phyloP scores from a whole-genome alignment of 1,140 invertebrate genomes.

The Steinernema khuongi region DNA sequence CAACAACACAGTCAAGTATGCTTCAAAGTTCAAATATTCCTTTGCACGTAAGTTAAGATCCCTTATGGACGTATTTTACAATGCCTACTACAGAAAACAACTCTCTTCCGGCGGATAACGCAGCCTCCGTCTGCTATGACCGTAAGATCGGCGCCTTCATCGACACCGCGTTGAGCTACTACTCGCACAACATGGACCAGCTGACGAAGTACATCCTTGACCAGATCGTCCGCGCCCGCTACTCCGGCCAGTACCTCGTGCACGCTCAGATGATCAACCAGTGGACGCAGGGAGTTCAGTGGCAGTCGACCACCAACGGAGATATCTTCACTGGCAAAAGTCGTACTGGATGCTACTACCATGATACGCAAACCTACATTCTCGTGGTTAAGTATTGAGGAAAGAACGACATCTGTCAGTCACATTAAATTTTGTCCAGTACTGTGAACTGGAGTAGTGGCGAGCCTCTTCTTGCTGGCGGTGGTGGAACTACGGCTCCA shows the following conservation, averaged over 20 bases:
- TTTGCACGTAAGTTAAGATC: neutral
- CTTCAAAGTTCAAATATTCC: neutral
- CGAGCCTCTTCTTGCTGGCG: too few species aligned
- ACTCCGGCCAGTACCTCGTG: constrained; percentile 37
- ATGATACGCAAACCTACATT: constrained; percentile 44
- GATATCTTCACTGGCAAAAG: constrained; percentile 29
- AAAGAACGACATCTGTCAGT: too few species aligned
- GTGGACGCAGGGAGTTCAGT: constrained; percentile 35
- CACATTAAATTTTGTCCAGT: too few species aligned
- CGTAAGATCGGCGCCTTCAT: constrained; percentile 21
- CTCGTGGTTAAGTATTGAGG: constrained; percentile 18
- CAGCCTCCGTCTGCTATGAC: constrained; percentile 22
- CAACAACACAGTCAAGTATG: neutral
- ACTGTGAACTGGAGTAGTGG: too few species aligned
- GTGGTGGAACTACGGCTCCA: too few species aligned
- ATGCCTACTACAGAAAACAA: neutral
- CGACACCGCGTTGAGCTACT: constrained; percentile 26
- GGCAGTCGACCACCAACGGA: constrained; percentile 45
- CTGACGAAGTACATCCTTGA: constrained; percentile 36
- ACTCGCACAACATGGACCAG: constrained; percentile 32
- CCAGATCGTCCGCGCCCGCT: constrained; percentile 39
- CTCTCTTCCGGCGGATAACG: neutral
- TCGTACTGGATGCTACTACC: constrained; percentile 44
- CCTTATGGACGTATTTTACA: neutral
- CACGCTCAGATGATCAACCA: constrained; percentile 44